Conservation (phyloP, 2,888 invertebrate genomes). For the Stenolophus ochropezus region DNA sequence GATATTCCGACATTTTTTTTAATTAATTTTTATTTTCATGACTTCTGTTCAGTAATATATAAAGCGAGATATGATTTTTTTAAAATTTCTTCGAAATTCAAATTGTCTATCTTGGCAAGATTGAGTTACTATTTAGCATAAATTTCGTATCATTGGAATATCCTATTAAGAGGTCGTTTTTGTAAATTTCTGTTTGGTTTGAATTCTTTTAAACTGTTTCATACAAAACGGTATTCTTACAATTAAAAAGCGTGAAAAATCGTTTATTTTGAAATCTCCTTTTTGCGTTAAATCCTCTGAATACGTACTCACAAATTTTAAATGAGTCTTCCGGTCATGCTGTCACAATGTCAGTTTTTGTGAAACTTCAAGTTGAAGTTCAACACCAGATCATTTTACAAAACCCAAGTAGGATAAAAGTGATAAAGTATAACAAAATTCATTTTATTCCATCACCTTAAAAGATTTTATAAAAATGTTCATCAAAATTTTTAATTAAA, state of each 20-base stretch:
- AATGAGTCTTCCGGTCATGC: slow-evolving; percentile 27
- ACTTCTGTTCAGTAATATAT: too few species aligned
- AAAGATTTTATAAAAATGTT: not conserved
- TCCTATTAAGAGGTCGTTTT: too few species aligned
- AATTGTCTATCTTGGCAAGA: too few species aligned
- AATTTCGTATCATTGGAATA: too few species aligned
- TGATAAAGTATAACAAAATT: not conserved
- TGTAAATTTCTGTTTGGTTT: too few species aligned
- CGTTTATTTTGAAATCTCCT: slow-evolving; percentile 21
- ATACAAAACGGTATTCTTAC: slow-evolving; percentile 3
- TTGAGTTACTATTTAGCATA: too few species aligned
- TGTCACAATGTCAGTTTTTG: slow-evolving; percentile 20
- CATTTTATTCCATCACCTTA: not conserved
- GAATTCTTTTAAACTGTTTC: not conserved
- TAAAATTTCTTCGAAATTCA: too few species aligned
- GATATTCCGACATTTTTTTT: too few species aligned
- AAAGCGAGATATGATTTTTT: too few species aligned
- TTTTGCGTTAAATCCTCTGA: slow-evolving; percentile 19
- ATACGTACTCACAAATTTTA: slow-evolving; percentile 12
- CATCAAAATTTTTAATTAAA: not conserved
- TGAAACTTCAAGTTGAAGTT: not conserved
- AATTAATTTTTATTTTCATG: too few species aligned
- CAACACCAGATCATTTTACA: slow-evolving; percentile 1
- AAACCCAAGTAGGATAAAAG: not conserved
- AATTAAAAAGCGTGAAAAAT: slow-evolving; percentile 31